Conservation (phyloP, 2,113 vertebrate species). For the Dolichallabes microphthalmus region DNA sequence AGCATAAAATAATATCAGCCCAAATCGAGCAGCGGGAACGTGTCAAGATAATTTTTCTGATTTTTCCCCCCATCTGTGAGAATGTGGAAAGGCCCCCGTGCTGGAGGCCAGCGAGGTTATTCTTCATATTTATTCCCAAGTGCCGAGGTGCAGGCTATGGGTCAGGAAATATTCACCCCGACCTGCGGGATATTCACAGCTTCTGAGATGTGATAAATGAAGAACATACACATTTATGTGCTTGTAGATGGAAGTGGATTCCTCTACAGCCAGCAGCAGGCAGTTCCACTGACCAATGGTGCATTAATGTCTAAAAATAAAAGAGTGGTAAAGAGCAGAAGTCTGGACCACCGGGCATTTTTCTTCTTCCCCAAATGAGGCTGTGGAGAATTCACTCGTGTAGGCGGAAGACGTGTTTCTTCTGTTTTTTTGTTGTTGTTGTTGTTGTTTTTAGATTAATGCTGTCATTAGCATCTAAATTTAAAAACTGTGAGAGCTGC, state of each 20-base stretch:
- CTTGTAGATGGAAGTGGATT: constrained; percentile 14
- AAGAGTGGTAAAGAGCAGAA: constrained; percentile 24
- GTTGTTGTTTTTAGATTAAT: constrained; percentile 25
- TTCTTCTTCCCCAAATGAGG: neutral
- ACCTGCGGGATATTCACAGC: constrained; percentile 12
- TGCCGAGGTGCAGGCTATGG: neutral
- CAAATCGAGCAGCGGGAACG: neutral
- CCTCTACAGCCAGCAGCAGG: constrained; percentile 15
- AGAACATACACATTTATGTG: neutral
- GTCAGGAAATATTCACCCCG: constrained; percentile 16
- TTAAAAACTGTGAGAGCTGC: constrained; percentile 9
- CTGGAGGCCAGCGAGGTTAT: neutral
- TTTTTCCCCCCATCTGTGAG: neutral
- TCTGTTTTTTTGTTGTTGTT: neutral
- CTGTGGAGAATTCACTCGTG: neutral
- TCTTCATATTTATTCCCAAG: neutral
- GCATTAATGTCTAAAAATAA: constrained; percentile 40
- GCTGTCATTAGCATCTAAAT: constrained; percentile 37
- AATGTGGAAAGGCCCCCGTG: neutral
- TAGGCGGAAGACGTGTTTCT: neutral
- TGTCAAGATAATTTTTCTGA: neutral
- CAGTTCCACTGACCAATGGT: constrained; percentile 33
- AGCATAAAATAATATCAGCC: neutral
- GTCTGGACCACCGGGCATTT: constrained; percentile 19
- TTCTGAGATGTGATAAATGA: constrained; percentile 18